These are phyloP conservation scores for Alaudala cheleensis DNA, from an alignment of 2,113 vertebrate species.

Conservation along the genomic window DNA sequence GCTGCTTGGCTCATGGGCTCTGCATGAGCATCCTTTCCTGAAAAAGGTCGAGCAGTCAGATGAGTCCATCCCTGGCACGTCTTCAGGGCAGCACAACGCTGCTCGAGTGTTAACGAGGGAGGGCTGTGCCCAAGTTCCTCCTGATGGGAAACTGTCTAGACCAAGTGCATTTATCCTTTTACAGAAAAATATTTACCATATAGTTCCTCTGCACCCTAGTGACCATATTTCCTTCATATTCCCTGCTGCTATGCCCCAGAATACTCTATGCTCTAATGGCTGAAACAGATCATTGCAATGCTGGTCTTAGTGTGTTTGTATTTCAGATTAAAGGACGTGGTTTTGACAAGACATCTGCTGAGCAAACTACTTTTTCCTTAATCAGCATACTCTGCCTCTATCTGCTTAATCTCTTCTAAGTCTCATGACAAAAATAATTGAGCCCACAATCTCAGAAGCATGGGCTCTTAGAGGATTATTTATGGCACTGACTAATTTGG, in stretches of 20 bases:
- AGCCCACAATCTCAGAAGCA: background rate
- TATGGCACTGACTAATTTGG: background rate
- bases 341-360: slow-evolving; percentile 29
- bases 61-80: too few relatives aligned
- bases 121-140: background rate
- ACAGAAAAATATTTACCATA: background rate
- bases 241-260: background rate
- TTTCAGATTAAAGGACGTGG: slow-evolving; percentile 27
- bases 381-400: background rate
- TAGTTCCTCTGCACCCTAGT: background rate
- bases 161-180: background rate
- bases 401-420: background rate
- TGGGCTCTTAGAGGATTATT: background rate
- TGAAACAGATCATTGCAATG: background rate
- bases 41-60: background rate
- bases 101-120: rapidly evolving
- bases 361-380: slow-evolving; percentile 4
- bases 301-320: background rate
- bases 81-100: rapidly evolving
- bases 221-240: background rate
- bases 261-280: background rate
- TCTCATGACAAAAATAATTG: background rate
- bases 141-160: background rate
- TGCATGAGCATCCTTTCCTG: background rate
- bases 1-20: background rate